Conservation (phyloP, 2,797 vertebrate genomes). For the Lacerta viridis region DNA sequence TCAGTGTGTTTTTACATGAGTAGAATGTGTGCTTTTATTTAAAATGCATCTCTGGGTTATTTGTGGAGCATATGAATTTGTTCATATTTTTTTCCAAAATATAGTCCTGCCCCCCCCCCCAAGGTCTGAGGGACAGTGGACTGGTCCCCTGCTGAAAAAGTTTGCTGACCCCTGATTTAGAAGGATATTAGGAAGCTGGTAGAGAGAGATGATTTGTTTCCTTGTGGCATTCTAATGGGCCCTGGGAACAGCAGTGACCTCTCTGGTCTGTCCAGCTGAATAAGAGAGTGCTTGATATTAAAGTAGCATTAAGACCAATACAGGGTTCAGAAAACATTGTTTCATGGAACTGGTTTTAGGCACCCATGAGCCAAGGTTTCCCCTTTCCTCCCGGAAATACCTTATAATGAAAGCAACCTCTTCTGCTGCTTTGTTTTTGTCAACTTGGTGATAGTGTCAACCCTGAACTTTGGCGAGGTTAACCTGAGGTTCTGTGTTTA, state of each 20-base stretch:
- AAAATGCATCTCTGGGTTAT: no score
- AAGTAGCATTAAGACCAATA: rapidly evolving
- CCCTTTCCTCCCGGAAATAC: conserved; percentile 1
- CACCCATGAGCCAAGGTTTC: rapidly evolving
- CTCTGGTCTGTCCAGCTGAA: neutral
- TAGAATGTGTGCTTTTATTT: no score
- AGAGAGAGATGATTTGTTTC: neutral
- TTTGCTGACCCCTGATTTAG: no score
- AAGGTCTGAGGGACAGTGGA: no score
- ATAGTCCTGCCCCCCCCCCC: no score
- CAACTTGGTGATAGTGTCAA: conserved; percentile 43
- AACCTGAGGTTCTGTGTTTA: conserved; percentile 37
- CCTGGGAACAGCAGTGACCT: neutral
- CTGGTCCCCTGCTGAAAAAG: no score
- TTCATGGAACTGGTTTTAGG: neutral
- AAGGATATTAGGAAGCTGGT: neutral
- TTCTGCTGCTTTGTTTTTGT: conserved; percentile 3
- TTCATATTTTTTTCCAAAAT: no score
- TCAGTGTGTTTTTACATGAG: no score
- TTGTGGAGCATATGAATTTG: no score
- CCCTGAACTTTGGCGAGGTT: conserved; percentile 20
- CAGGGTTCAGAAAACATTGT: conserved; percentile 14
- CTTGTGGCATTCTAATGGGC: conserved; percentile 6
- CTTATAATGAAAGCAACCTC: neutral
- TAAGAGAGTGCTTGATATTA: rapidly evolving